phyloP scores from a whole-genome alignment of 2,113 vertebrate genomes.

The Candoia aspera region DNA sequence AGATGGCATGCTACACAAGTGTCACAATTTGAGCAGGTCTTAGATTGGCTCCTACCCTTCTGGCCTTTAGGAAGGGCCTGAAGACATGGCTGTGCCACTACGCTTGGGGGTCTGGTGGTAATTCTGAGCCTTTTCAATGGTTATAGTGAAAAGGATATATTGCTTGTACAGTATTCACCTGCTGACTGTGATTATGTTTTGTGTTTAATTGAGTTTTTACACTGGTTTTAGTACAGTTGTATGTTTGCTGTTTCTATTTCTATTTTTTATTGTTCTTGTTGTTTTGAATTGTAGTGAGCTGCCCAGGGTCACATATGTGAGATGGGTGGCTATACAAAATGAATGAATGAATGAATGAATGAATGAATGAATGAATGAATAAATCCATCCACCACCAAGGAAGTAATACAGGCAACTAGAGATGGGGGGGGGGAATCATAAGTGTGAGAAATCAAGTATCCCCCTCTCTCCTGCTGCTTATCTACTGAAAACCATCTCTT shows the following conservation, averaged over 20 bases:
- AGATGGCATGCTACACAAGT: not conserved
- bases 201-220: not conserved
- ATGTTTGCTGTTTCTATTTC: not conserved
- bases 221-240: not conserved
- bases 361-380: not conserved
- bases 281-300: not conserved
- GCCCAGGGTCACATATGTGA: not conserved
- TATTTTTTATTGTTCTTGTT: not conserved
- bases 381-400: too few relatives aligned
- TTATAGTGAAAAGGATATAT: not conserved
- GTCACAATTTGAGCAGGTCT: not conserved
- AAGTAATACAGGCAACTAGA: not conserved
- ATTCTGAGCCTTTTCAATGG: not conserved
- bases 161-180: not conserved
- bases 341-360: not conserved
- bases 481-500: not conserved
- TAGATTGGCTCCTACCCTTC: not conserved
- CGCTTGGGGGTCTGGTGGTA: not conserved
- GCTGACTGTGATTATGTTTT: not conserved
- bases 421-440: not conserved
- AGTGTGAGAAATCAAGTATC: not conserved
- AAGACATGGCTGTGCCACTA: not conserved
- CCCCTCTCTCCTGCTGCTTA: not conserved
- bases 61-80: not conserved
- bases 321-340: not conserved